Base-by-base conservation (phyloP, 92 coral and sea anemone species). In the Pocillopora grandis region DNA sequence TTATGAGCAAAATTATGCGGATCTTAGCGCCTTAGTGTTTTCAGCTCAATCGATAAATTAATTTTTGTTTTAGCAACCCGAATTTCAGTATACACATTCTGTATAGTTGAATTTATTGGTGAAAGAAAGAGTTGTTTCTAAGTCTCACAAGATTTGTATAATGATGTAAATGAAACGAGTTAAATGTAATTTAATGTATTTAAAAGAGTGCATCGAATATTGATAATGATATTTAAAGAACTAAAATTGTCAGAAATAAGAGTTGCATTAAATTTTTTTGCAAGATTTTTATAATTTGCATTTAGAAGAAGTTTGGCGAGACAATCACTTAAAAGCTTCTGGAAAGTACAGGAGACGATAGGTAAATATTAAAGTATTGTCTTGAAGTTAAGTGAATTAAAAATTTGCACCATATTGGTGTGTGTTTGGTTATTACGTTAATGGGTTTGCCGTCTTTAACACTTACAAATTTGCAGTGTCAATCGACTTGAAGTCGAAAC, bases 211-310 rank as follows among this genome's bases (percentile, higher is more conserved):
- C 21, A 59, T 59, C 65, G 63, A 16, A 21, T 23, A 76, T 16
- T n/a, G 18, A 16, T 58, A 52, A 62, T 58, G 69, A 70, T 80
- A 81, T 81, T 81, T 71, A 81, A 81, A 36, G 57, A 70, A 70
- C 52, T 37, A 21, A 37, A 21, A 9, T 13, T 16, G 18, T 76
- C 48, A 56, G 48, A 69, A 68, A 63, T 33, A 10, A 3, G 27
- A 70, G 58, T 80, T 36, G 23, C 59, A 48, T 27, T 23, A n/a
- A 37, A 59, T 35, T 76, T 60, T 76, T 76, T 76, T 59, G 23
- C 15, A 12, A 21, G 42, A 21, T 12, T 78, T 78, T 78, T 59
- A 58, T 60, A 76, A 36, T 76, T 61, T 76, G 55, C 56, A 12
- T 61, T 10, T 2, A 76, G 37, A 48, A 2, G 70, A 27, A 78